Evolutionary conservation across 2,888 invertebrate genomes (phyloP).

Genomic region (Drosophila eohydei): DNA sequence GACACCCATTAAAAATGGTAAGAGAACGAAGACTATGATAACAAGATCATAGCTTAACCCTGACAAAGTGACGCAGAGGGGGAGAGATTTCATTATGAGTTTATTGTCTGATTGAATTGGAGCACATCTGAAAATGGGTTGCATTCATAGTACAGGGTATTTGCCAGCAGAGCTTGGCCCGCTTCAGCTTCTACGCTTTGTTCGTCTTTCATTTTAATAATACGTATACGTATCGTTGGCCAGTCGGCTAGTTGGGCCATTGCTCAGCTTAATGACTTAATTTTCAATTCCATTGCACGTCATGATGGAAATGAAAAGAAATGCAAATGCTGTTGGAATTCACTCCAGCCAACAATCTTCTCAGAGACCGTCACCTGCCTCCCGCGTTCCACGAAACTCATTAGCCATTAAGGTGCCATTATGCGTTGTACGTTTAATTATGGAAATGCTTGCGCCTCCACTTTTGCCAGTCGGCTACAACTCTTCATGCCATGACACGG

Average conservation of each 20-base stretch:
- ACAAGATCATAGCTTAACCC: not conserved
- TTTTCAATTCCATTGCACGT: conserved; percentile 77
- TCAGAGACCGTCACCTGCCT: not conserved
- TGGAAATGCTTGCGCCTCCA: conserved; percentile 44
- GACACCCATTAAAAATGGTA: not conserved
- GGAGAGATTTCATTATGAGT: too few species aligned
- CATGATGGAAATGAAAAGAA: conserved; percentile 52
- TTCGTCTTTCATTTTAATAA: conserved; percentile 38
- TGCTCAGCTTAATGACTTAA: conserved; percentile 74
- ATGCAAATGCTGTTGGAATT: conserved; percentile 68
- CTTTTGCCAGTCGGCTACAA: conserved; percentile 23
- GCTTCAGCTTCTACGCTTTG: conserved; percentile 9
- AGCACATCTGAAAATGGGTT: not conserved
- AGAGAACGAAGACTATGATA: not conserved
- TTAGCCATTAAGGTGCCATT: conserved; percentile 75
- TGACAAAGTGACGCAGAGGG: not conserved
- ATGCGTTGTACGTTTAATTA: conserved; percentile 76
- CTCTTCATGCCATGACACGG: not conserved
- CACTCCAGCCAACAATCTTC: not conserved
- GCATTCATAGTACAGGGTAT: conserved; percentile 4
- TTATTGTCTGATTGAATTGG: not conserved
- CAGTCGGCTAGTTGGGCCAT: conserved; percentile 16
- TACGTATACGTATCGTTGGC: conserved; percentile 57
- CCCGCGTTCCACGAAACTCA: conserved; percentile 43
- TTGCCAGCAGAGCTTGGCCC: not conserved